Evolutionary conservation across 1,140 invertebrate species (phyloP).

Genomic region (Drosophila quadrilineata): DNA sequence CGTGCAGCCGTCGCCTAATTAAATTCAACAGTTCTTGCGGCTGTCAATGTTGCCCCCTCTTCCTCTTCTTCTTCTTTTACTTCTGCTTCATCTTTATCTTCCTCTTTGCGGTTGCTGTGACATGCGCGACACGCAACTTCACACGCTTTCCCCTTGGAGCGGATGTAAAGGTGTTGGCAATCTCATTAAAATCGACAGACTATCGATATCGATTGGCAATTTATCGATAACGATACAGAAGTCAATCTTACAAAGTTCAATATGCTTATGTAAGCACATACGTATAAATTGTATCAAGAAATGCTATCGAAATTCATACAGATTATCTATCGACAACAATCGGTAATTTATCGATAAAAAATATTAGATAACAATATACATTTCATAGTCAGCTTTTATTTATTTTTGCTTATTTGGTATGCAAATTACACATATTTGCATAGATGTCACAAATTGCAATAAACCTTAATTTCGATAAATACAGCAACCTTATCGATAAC

Average conservation of each 20-base stretch:
- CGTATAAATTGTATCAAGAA: not conserved
- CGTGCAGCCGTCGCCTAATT: constrained; percentile 23
- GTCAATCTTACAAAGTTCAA: too few relatives aligned
- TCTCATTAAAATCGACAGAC: not conserved
- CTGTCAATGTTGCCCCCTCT: not conserved
- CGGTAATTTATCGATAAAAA: not conserved
- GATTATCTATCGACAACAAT: not conserved
- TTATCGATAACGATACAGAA: not conserved
- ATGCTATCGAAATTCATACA: not conserved
- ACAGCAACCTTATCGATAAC: too few relatives aligned
- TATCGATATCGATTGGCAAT: too few relatives aligned
- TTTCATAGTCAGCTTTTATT: too few relatives aligned
- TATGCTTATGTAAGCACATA: too few relatives aligned
- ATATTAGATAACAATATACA: not conserved
- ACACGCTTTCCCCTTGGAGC: constrained; percentile 12
- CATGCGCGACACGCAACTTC: constrained; percentile 38
- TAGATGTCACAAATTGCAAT: too few relatives aligned
- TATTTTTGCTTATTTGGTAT: too few relatives aligned
- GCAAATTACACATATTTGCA: too few relatives aligned
- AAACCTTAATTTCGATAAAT: too few relatives aligned
- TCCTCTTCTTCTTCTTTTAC: too few relatives aligned
- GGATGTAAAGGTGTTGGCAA: constrained; percentile 1
- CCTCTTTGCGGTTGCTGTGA: constrained; percentile 9
- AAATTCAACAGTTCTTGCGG: constrained; percentile 1
- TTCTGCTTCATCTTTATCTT: not conserved